Evolutionary conservation across 1,140 invertebrate genomes (phyloP).

Genomic region (Alviniconcha marisindica): DNA sequence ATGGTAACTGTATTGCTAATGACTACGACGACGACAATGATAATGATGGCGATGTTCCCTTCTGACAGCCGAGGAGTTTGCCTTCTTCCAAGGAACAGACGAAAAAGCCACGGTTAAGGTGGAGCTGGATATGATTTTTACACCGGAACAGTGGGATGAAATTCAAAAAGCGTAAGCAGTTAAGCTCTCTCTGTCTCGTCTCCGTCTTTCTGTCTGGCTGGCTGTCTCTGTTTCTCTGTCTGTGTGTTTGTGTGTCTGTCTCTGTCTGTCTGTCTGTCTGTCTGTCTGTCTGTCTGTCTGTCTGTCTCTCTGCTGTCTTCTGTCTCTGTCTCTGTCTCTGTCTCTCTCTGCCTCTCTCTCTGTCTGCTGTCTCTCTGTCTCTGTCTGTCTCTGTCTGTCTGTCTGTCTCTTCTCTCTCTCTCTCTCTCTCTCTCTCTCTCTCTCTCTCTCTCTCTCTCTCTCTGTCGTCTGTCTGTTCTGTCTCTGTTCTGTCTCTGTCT

Average conservation of each 20-base stretch:
- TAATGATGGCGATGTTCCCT: background rate
- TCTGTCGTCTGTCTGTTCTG: background rate
- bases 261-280: background rate
- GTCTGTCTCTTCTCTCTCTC: too few species aligned
- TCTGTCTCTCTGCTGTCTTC: background rate
- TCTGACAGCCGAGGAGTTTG: conserved; percentile 16
- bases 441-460: background rate
- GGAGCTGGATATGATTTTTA: conserved; percentile 44
- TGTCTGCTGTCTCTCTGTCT: background rate
- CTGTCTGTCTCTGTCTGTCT: too few species aligned
- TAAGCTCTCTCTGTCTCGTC: background rate
- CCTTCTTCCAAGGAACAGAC: conserved; percentile 26
- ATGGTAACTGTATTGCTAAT: too few species aligned
- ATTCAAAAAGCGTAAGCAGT: conserved; percentile 39
- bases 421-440: too few species aligned
- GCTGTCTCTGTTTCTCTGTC: background rate
- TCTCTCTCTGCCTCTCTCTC: background rate
- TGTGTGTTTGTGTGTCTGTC: background rate
- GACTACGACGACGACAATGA: too few species aligned
- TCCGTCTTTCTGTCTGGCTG: background rate
- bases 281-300: background rate
- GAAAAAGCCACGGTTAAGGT: conserved; percentile 4
- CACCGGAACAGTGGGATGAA: conserved; percentile 35
- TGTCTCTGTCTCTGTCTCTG: background rate
- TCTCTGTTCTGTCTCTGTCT: conserved; percentile 5